A percentile compares a stretch with the other conserved stretches of the same genome.
These are phyloP conservation scores for Siphonodentalium dalli DNA, from an alignment of 2,888 invertebrate genomes.

Conservation along the genomic window DNA sequence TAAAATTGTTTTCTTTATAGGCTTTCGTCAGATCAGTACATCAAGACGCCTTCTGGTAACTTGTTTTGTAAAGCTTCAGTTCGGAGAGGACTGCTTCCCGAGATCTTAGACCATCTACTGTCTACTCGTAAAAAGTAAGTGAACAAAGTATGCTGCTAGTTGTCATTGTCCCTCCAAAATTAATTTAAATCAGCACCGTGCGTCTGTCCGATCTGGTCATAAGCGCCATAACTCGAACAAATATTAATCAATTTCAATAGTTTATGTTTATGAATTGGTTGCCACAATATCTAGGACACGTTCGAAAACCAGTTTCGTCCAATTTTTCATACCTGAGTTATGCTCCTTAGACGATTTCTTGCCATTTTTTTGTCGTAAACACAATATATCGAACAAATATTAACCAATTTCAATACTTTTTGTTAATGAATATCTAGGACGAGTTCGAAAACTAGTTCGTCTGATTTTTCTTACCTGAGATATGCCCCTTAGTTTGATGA, in stretches of 20 bases:
- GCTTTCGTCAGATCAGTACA: slow-evolving; percentile 75
- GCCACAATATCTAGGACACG: not conserved
- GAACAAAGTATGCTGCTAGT: too few relatives aligned
- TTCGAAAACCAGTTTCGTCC: too few relatives aligned
- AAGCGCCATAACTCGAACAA: too few relatives aligned
- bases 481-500: too few relatives aligned
- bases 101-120: slow-evolving; percentile 91
- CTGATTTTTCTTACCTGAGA: too few relatives aligned
- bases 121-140: slow-evolving; percentile 81
- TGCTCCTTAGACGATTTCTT: too few relatives aligned
- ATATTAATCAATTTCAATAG: too few relatives aligned
- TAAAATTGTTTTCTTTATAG: slow-evolving; percentile 28
- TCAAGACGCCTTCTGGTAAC: slow-evolving; percentile 88
- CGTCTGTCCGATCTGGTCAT: not conserved
- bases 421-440: not conserved
- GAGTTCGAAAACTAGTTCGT: too few relatives aligned
- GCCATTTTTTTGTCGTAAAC: not conserved
- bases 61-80: slow-evolving; percentile 87
- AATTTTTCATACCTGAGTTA: too few relatives aligned
- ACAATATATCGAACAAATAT: too few relatives aligned
- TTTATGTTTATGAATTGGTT: too few relatives aligned
- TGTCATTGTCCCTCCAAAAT: not conserved
- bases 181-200: not conserved
- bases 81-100: slow-evolving; percentile 90
- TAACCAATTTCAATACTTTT: too few relatives aligned